Evolutionary conservation across 2,113 vertebrate species (phyloP).

Genomic region (Rhabdornis inornatus): DNA sequence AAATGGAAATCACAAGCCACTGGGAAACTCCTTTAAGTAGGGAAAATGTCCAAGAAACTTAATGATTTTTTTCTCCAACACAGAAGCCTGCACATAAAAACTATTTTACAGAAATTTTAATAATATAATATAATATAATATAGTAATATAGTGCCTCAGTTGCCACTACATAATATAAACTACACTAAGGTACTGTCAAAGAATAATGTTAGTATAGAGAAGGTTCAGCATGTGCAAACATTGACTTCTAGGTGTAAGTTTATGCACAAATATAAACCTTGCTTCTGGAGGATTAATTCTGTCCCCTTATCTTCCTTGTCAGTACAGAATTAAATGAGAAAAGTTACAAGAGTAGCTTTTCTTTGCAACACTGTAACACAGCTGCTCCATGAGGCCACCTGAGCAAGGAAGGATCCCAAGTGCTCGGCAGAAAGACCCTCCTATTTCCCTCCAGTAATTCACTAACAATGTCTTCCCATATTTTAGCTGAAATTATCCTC

Average conservation of each 20-base stretch:
- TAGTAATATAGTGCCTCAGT: neutral
- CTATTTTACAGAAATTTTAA: neutral
- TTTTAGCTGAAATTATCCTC: neutral
- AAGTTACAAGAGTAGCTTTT: neutral
- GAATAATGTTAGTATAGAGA: neutral
- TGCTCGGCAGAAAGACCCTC: neutral
- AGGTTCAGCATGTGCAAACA: neutral
- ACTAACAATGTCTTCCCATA: neutral
- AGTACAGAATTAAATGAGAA: neutral
- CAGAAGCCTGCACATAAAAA: neutral
- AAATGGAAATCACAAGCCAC: neutral
- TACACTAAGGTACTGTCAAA: neutral
- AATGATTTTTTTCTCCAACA: neutral
- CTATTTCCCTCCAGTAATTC: neutral
- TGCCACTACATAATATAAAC: neutral
- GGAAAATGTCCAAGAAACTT: neutral
- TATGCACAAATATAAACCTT: rapidly evolving
- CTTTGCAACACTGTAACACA: neutral
- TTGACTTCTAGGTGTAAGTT: neutral
- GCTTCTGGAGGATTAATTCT: neutral
- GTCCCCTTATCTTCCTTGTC: neutral
- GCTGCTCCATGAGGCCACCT: neutral
- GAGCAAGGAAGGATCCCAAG: neutral
- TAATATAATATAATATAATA: no score
- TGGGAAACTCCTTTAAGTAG: neutral